phyloP scores from a whole-genome alignment of 2,797 vertebrate species.

The Ammospiza maritima region DNA sequence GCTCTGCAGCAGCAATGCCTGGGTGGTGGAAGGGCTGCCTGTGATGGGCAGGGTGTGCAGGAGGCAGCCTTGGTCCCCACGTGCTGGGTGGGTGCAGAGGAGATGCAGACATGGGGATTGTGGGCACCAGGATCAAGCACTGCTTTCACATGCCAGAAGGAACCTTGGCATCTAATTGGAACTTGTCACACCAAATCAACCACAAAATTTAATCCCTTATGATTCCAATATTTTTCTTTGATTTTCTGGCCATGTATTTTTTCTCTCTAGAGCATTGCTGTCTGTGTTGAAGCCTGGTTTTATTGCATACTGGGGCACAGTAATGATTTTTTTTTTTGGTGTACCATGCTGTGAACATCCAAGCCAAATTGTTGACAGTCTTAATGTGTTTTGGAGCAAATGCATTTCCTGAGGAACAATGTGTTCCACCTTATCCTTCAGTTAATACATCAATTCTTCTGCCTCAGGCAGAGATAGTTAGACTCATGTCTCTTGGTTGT shows the following conservation, averaged over 20 bases:
- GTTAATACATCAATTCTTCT: neutral
- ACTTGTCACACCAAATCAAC: neutral
- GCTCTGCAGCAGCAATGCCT: neutral
- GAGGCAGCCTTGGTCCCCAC: fast-evolving
- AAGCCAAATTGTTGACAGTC: constrained; percentile 8
- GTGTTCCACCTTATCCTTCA: constrained; percentile 13
- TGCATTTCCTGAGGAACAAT: neutral
- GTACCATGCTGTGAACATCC: neutral
- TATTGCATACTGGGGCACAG: neutral
- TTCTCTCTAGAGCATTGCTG: neutral
- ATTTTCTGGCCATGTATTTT: neutral
- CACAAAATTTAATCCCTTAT: neutral
- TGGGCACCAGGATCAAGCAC: neutral
- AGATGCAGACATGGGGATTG: neutral
- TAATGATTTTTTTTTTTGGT: neutral
- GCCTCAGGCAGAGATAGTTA: constrained; percentile 4
- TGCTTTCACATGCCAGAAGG: neutral
- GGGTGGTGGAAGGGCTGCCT: fast-evolving
- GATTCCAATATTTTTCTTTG: neutral
- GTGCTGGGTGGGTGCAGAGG: neutral
- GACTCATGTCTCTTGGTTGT: neutral
- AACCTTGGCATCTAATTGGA: neutral
- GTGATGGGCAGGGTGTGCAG: fast-evolving
- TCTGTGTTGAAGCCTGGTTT: neutral
- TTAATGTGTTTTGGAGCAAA: constrained; percentile 16